These are phyloP conservation scores for Caenorhabditis drosophilae DNA, from an alignment of 2,888 invertebrate species.

Conservation along the genomic window DNA sequence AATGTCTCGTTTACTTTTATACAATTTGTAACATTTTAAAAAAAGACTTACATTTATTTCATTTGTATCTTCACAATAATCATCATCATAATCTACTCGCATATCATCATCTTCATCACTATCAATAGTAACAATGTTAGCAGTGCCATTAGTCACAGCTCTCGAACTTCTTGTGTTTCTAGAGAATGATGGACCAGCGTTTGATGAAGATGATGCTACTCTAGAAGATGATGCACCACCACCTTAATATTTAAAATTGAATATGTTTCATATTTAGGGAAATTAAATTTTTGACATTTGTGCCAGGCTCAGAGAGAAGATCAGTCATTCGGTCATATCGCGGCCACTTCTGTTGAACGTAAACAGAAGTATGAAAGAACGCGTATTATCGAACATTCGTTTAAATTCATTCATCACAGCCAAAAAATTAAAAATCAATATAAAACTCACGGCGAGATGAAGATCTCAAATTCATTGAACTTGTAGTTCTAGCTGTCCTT, in stretches of 20 bases:
- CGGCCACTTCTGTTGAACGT: not conserved
- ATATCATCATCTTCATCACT: conserved; percentile 29
- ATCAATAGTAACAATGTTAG: not conserved
- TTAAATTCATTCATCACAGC: not conserved
- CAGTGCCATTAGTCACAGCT: not conserved
- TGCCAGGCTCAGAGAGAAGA: conserved; percentile 13
- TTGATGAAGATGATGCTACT: not conserved
- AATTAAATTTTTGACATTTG: not conserved
- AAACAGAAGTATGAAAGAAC: too few relatives aligned
- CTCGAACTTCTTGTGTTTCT: not conserved
- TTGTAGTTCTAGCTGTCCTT: too few relatives aligned
- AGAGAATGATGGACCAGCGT: not conserved
- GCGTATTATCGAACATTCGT: too few relatives aligned
- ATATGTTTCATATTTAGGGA: too few relatives aligned
- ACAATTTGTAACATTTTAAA: not conserved
- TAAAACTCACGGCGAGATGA: too few relatives aligned
- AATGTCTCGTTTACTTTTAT: too few relatives aligned
- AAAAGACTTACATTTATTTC: not conserved
- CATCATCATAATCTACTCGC: conserved; percentile 11
- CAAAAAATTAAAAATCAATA: not conserved
- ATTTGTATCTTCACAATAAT: too few relatives aligned
- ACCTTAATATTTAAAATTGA: too few relatives aligned
- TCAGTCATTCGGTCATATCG: conserved; percentile 6
- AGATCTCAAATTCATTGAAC: too few relatives aligned
- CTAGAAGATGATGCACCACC: too few relatives aligned